These are phyloP conservation scores for Sinhomidia bicolor DNA, from an alignment of 2,888 invertebrate species.

Conservation along the genomic window DNA sequence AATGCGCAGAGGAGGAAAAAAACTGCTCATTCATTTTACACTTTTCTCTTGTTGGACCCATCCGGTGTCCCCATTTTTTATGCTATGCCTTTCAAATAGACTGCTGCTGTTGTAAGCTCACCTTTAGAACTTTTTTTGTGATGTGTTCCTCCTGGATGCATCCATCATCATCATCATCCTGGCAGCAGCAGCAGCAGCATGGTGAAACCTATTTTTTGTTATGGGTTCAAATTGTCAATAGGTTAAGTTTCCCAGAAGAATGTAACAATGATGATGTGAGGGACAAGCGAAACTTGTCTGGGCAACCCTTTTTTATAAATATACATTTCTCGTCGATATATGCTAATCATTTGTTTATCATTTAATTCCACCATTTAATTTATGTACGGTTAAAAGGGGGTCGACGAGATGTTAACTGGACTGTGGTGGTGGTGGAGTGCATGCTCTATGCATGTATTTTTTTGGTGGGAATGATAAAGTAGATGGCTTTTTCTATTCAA, in stretches of 20 bases:
- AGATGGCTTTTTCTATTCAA: neutral
- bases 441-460: neutral
- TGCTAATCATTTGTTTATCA: conserved; percentile 74
- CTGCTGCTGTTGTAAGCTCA: neutral
- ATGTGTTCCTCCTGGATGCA: neutral
- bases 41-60: conserved; percentile 27
- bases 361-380: conserved; percentile 70
- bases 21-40: conserved; percentile 45
- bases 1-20: neutral
- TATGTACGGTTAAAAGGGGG: conserved; percentile 16
- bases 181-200: neutral
- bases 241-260: conserved; percentile 51
- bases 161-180: conserved; percentile 9
- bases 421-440: neutral
- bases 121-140: conserved; percentile 39
- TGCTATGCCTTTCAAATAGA: conserved; percentile 10
- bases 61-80: conserved; percentile 68
- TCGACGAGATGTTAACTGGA: neutral
- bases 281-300: neutral
- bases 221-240: conserved; percentile 28
- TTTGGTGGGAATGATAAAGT: conserved; percentile 3
- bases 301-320: conserved; percentile 51
- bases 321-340: conserved; percentile 7
- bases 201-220: conserved; percentile 1
- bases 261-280: neutral